phyloP scores from a whole-genome alignment of 2,113 vertebrate species.

The Ancistrus triradiatus region DNA sequence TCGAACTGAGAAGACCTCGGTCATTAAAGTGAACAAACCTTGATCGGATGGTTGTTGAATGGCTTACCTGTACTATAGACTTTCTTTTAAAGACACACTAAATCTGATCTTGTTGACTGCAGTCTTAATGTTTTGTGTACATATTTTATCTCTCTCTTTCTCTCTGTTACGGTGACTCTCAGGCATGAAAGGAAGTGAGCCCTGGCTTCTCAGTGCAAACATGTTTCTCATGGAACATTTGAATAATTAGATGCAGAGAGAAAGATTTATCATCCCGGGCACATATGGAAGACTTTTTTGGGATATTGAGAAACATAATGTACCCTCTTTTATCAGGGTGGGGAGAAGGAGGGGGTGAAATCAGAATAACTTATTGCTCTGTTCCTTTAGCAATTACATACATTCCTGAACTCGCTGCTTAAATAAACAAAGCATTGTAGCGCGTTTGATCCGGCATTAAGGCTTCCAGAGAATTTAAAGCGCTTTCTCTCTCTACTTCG shows the following conservation, averaged over 20 bases:
- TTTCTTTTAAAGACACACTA: too few species aligned
- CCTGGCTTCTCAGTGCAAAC: conserved; percentile 23
- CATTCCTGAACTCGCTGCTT: too few species aligned
- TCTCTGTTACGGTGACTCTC: background rate
- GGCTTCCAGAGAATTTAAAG: too few species aligned
- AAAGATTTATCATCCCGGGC: conserved; percentile 44
- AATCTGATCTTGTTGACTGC: too few species aligned
- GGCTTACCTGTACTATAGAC: too few species aligned
- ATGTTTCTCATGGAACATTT: conserved; percentile 48
- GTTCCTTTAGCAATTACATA: too few species aligned
- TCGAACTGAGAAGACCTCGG: too few species aligned
- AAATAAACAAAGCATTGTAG: too few species aligned
- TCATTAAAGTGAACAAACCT: too few species aligned
- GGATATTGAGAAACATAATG: conserved; percentile 48
- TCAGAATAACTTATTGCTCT: conserved; percentile 45
- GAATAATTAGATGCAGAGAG: conserved; percentile 52
- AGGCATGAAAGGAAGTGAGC: conserved; percentile 33
- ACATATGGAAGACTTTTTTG: conserved; percentile 21
- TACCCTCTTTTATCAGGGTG: conserved; percentile 29
- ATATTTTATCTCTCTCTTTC: conserved; percentile 17
- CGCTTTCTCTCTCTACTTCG: too few species aligned
- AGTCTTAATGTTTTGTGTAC: conserved; percentile 18
- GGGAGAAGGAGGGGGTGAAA: conserved; percentile 1
- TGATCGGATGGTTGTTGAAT: too few species aligned
- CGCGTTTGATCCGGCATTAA: too few species aligned